Base-by-base conservation (phyloP, 37 sponge, comb jelly and placozoan species). In the Petrosia ficiformis region DNA sequence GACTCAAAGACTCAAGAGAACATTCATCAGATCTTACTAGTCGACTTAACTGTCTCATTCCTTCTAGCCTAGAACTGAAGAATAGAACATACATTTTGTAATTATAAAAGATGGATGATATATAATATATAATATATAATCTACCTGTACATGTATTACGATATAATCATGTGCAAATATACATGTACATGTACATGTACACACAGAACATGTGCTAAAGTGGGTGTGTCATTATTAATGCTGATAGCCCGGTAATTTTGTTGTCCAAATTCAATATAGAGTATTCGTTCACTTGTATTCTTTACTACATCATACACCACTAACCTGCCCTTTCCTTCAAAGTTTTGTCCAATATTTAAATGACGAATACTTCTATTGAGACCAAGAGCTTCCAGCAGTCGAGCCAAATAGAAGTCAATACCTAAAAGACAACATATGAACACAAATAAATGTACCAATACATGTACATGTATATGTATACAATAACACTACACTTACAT, bases 261-360 rank as follows among this genome's bases (percentile, higher is more conserved):
- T n/a, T n/a, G n/a, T n/a, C n/a, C n/a, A n/a, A n/a, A n/a, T n/a
- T n/a, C n/a, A n/a, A n/a, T n/a, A 48, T 48, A 48, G 14, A 19
- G 14, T 48, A 48, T 19, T 64, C 16, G 6, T 37, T 22, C 71
- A 10, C 11, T 8, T 6, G n/a, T 6, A 69, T 11, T 35, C 21
- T 69, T 35, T 14, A 19, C 29, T 44, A 28, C 30, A 43, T 28
- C 39, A 11, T 48, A 48, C 1, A 54, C 37, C 28, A 11, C 82
- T 63, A 48, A 89, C 89, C 37, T 70, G 11, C 36, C 34, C 29
- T 78, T 88, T 16, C 81, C 84, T 57, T 33, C 66, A 80, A 91
- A 91, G 77, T 91, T 91, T 67, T 68, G 74, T 11, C 92, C 92
- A 37, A 91, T 59, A 28, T n/a, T n/a, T 40, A 91, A 65, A 24